phyloP scores from a whole-genome alignment of 2,888 invertebrate genomes.

The Rhagonycha lutea region DNA sequence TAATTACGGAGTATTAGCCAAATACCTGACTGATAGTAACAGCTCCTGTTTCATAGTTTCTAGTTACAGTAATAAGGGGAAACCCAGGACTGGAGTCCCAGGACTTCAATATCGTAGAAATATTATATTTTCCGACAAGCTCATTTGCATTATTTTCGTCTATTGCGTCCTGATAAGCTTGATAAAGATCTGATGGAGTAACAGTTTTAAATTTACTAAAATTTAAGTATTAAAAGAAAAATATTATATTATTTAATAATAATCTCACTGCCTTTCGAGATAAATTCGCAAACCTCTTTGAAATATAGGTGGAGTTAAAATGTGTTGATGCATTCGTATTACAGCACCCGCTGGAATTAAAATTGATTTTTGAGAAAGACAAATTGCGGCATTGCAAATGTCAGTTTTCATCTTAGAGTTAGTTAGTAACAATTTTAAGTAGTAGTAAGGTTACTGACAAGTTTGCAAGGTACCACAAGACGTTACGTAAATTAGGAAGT shows the following conservation, averaged over 20 bases:
- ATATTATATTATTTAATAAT: neutral
- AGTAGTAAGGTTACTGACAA: too few relatives aligned
- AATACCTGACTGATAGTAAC: conserved; percentile 16
- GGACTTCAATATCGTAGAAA: conserved; percentile 16
- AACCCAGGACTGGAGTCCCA: conserved; percentile 19
- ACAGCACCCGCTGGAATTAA: conserved; percentile 63
- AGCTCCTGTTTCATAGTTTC: conserved; percentile 18
- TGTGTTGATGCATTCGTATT: conserved; percentile 45
- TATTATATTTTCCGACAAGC: conserved; percentile 1
- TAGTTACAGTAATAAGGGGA: conserved; percentile 17
- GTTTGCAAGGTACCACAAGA: too few relatives aligned
- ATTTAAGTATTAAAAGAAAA: neutral
- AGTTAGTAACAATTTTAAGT: too few relatives aligned
- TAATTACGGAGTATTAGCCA: neutral
- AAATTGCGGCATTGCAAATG: too few relatives aligned
- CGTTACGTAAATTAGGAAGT: too few relatives aligned
- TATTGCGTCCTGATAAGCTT: conserved; percentile 11
- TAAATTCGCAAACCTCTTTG: conserved; percentile 24
- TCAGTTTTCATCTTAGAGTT: too few relatives aligned
- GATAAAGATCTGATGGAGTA: conserved; percentile 13
- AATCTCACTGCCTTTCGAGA: conserved; percentile 19
- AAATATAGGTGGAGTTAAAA: conserved; percentile 24
- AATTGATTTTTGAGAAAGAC: neutral
- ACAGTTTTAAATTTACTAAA: conserved; percentile 12
- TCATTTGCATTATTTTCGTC: neutral